Conservation (phyloP, 2,797 vertebrate species). For the Synanceia verrucosa region DNA sequence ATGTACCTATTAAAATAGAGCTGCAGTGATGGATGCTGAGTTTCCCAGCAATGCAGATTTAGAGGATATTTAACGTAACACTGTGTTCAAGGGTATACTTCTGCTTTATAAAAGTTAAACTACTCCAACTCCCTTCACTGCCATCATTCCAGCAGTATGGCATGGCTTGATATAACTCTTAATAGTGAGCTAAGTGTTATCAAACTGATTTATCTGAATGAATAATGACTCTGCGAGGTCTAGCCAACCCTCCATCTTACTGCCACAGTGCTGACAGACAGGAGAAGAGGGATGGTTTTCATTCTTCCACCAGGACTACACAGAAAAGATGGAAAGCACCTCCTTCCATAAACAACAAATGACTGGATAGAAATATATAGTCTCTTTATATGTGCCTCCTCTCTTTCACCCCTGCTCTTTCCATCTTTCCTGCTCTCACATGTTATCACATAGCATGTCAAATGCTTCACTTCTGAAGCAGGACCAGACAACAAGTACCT, state of each 20-base stretch:
- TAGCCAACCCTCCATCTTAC: background rate
- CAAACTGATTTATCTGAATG: background rate
- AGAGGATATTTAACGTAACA: conserved; percentile 23
- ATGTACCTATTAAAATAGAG: background rate
- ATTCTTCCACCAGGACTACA: background rate
- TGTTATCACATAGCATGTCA: conserved; percentile 7
- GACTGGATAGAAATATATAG: background rate
- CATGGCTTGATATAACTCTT: background rate
- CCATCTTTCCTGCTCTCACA: background rate
- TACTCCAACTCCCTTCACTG: background rate
- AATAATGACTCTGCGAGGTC: background rate
- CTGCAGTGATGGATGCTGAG: conserved; percentile 22
- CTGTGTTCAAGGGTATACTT: background rate
- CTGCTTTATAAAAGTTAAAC: background rate
- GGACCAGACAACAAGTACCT: conserved; percentile 20
- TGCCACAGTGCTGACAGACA: background rate
- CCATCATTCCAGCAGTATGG: background rate
- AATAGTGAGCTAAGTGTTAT: background rate
- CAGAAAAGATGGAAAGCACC: background rate
- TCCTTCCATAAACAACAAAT: conserved; percentile 5
- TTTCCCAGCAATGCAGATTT: conserved; percentile 23
- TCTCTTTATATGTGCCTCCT: background rate
- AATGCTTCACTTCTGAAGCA: conserved; percentile 7
- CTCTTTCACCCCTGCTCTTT: background rate
- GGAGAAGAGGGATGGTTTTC: too few relatives aligned